A percentile compares a stretch with the other conserved stretches of the same genome.
phyloP scores from a whole-genome alignment of 2,888 invertebrate species.

The Diplazon laetatorius region DNA sequence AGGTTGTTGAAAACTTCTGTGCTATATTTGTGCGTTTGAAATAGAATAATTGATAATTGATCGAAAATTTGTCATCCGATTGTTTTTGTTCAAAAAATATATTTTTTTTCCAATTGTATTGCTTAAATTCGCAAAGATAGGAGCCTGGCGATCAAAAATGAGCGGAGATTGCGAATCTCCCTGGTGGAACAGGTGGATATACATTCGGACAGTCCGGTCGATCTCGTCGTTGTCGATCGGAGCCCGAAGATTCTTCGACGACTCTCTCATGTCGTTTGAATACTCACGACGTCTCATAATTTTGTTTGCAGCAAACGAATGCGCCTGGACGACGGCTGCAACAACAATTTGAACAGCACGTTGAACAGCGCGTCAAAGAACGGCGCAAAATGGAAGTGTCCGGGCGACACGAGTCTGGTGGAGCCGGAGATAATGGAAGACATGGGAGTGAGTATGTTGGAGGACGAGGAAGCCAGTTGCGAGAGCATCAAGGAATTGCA shows the following conservation, averaged over 20 bases:
- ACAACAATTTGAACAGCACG: constrained; percentile 76
- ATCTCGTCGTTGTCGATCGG: no score
- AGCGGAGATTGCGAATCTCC: constrained; percentile 58
- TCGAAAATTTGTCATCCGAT: neutral
- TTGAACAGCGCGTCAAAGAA: constrained; percentile 71
- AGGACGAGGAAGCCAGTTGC: constrained; percentile 83
- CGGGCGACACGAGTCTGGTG: constrained; percentile 79
- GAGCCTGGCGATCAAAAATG: constrained; percentile 53
- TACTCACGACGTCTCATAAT: no score
- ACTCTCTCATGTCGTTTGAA: no score
- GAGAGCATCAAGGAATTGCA: constrained; percentile 76
- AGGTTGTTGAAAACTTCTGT: neutral
- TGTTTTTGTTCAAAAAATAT: constrained; percentile 9
- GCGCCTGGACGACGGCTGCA: constrained; percentile 77
- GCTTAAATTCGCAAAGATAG: no score
- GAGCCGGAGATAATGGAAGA: constrained; percentile 84
- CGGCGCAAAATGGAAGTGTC: constrained; percentile 75
- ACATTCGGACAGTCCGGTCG: neutral
- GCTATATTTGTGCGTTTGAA: no score
- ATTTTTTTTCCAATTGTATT: neutral
- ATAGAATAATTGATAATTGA: no score
- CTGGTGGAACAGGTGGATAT: constrained; percentile 71
- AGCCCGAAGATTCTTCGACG: neutral
- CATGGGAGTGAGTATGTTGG: constrained; percentile 86
- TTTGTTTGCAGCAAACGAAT: constrained; percentile 78